Evolutionary conservation across 2,797 vertebrate genomes (phyloP).

Genomic region (Sebastes hubbsi): DNA sequence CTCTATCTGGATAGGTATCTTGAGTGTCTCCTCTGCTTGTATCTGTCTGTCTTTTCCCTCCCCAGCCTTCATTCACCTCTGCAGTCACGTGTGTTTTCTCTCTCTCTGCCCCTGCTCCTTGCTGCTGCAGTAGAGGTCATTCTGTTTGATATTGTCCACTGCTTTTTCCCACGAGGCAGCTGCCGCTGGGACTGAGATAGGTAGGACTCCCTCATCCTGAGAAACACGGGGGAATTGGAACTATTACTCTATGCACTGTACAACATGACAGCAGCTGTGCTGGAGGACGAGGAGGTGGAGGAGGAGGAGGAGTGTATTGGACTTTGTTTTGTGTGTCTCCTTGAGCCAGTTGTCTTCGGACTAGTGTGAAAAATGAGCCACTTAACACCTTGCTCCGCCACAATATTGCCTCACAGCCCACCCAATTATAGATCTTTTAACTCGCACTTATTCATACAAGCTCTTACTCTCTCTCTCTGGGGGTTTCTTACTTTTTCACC

Average conservation of each 20-base stretch:
- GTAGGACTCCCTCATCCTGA: slow-evolving; percentile 22
- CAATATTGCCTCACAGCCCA: slow-evolving; percentile 37
- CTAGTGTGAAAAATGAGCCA: slow-evolving; percentile 61
- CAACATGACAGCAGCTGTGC: slow-evolving; percentile 33
- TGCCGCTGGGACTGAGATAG: slow-evolving; percentile 23
- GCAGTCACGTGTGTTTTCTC: slow-evolving; percentile 38
- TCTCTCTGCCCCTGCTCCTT: slow-evolving; percentile 1
- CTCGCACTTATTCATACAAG: slow-evolving; percentile 25
- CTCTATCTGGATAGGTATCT: slow-evolving; percentile 38
- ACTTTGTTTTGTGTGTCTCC: slow-evolving; percentile 28
- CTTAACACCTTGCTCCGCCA: slow-evolving; percentile 35
- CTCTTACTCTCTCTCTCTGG: background rate
- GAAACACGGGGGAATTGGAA: slow-evolving; percentile 35
- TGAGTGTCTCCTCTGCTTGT: slow-evolving; percentile 31
- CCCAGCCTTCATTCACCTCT: slow-evolving; percentile 41
- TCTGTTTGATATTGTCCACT: slow-evolving; percentile 50
- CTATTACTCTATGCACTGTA: slow-evolving; percentile 45
- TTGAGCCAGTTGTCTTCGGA: slow-evolving; percentile 48
- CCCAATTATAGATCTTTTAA: slow-evolving; percentile 61
- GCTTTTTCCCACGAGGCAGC: slow-evolving; percentile 38
- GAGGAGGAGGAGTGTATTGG: background rate
- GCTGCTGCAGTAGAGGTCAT: slow-evolving; percentile 63
- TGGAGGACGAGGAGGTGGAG: too few species aligned
- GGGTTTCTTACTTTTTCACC: slow-evolving; percentile 14
- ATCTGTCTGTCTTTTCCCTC: slow-evolving; percentile 19